Percentiles rank a stretch among this genome's conserved stretches.
Conservation (phyloP, 2,888 invertebrate genomes). For the Lithophane ornitopus region DNA sequence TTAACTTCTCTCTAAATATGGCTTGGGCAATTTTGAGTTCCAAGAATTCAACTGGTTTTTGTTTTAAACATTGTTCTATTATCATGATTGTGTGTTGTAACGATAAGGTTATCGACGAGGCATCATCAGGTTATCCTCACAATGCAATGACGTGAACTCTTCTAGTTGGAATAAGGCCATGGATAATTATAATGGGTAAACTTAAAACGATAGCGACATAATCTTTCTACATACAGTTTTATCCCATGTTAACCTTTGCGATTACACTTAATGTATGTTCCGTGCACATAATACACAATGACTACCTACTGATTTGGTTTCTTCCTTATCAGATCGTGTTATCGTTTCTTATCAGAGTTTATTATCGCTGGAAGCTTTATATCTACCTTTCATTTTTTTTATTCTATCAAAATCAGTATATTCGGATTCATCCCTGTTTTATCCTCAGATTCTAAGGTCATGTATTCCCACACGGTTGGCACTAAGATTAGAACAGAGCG, state of each 20-base stretch:
- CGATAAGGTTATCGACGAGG: constrained; percentile 36
- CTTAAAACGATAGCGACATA: background rate
- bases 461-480: constrained; percentile 19
- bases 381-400: too few relatives aligned
- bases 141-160: constrained; percentile 22
- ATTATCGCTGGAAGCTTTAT: background rate
- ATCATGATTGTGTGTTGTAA: constrained; percentile 15
- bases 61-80: constrained; percentile 30
- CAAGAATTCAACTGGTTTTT: constrained; percentile 26
- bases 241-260: constrained; percentile 10
- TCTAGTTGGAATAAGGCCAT: constrained; percentile 4
- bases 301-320: constrained; percentile 13
- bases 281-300: constrained; percentile 18
- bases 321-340: constrained; percentile 22
- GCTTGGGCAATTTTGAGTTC: constrained; percentile 22
- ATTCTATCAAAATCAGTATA: background rate
- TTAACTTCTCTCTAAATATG: constrained; percentile 39
- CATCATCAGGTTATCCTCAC: constrained; percentile 30
- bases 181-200: background rate
- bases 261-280: constrained; percentile 16
- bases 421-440: background rate
- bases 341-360: constrained; percentile 32
- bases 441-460: background rate
- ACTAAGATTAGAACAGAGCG: constrained; percentile 35
- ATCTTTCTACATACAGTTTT: constrained; percentile 14